Conservation (phyloP, 2,888 invertebrate species). For the Villa cingulata region DNA sequence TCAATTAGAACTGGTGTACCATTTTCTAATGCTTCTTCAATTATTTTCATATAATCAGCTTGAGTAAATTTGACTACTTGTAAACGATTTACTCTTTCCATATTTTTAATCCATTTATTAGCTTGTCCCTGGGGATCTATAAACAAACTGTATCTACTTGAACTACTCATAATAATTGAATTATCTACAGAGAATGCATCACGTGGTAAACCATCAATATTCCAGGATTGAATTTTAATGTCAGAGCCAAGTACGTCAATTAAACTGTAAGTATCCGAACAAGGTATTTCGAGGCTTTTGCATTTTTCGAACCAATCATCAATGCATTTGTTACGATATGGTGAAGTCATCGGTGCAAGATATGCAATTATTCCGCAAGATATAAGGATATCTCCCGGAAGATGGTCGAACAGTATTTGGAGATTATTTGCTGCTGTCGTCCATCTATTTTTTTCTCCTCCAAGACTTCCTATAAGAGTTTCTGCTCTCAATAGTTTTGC, state of each 20-base stretch:
- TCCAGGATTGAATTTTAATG: conserved; percentile 61
- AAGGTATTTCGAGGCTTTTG: conserved; percentile 56
- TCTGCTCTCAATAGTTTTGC: conserved; percentile 75
- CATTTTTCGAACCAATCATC: conserved; percentile 62
- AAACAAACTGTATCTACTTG: conserved; percentile 76
- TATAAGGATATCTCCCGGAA: conserved; percentile 80
- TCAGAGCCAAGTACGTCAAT: conserved; percentile 66
- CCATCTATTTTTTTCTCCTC: conserved; percentile 83
- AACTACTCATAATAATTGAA: conserved; percentile 69
- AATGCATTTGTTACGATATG: conserved; percentile 46
- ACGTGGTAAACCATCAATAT: conserved; percentile 70
- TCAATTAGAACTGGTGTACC: conserved; percentile 68
- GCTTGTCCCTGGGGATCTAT: conserved; percentile 90
- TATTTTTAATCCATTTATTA: conserved; percentile 80
- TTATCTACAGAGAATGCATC: conserved; percentile 80
- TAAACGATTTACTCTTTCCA: conserved; percentile 46
- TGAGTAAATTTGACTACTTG: conserved; percentile 33
- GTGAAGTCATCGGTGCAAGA: conserved; percentile 68
- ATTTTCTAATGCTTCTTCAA: conserved; percentile 58
- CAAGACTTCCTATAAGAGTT: conserved; percentile 74
- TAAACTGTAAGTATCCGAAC: conserved; percentile 59
- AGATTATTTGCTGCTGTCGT: conserved; percentile 59
- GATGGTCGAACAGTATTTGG: conserved; percentile 59
- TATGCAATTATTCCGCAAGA: conserved; percentile 84
- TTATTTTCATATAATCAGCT: conserved; percentile 31